phyloP scores from a whole-genome alignment of 30 jellyfish, hydroid and myxozoan genomes.

The Nemopilema nomurai region DNA sequence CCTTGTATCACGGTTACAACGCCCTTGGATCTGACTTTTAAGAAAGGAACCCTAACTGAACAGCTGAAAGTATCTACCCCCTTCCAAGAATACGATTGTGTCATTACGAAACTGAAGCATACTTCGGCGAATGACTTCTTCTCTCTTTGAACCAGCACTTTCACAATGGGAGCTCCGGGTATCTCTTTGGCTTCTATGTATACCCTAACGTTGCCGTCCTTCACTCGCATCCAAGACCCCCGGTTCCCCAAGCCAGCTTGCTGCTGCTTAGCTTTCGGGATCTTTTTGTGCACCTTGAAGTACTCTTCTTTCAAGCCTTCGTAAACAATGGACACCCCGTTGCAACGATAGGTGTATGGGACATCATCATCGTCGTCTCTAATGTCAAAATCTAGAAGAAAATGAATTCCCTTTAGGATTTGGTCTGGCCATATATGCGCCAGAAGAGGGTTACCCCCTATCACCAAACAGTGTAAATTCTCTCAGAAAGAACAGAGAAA shows the following conservation, averaged over 20 bases:
- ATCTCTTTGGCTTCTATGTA: background rate
- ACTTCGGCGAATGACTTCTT: slow-evolving; percentile 31
- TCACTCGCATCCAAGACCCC: slow-evolving; percentile 35
- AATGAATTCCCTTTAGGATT: too few species aligned
- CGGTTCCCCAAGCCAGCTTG: background rate
- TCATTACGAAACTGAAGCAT: too few species aligned
- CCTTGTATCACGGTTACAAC: too few species aligned
- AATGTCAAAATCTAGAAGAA: background rate
- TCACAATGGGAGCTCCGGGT: slow-evolving; percentile 22
- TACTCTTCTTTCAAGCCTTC: slow-evolving; percentile 12
- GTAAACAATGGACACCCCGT: slow-evolving; percentile 36
- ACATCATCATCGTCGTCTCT: slow-evolving; percentile 9
- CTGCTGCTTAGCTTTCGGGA: background rate
- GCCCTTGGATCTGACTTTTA: too few species aligned
- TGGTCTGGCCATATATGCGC: too few species aligned
- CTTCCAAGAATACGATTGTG: too few species aligned
- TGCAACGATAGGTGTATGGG: slow-evolving; percentile 7
- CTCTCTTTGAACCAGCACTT: slow-evolving; percentile 47
- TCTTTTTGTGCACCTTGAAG: slow-evolving; percentile 20
- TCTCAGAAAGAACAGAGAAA: too few species aligned
- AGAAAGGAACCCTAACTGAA: too few species aligned
- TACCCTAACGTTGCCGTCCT: slow-evolving; percentile 17
- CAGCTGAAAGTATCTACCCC: too few species aligned
- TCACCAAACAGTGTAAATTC: too few species aligned
- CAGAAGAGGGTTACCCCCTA: too few species aligned